Percentiles rank a stretch among this genome's conserved stretches.
Evolutionary conservation across 2,113 vertebrate genomes (phyloP).

Genomic region (Platycercus adscitus): DNA sequence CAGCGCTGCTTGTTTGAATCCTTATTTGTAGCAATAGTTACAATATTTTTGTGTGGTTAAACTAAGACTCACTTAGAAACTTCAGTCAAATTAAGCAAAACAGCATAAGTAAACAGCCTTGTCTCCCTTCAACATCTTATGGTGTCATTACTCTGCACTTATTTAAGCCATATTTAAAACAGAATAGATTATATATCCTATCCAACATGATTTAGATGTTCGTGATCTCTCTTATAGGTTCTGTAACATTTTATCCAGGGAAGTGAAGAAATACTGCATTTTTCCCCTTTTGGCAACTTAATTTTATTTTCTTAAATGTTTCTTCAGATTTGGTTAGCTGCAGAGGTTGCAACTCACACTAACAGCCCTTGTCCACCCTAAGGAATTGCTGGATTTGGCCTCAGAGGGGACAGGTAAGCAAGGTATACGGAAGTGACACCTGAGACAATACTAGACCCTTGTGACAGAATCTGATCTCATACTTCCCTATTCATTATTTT

Average conservation of each 20-base stretch:
- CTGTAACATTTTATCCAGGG: neutral
- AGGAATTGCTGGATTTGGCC: neutral
- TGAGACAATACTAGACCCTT: neutral
- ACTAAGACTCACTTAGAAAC: neutral
- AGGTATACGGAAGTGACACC: neutral
- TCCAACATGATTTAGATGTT: neutral
- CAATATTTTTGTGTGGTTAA: neutral
- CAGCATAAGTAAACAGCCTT: neutral
- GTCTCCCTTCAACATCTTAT: neutral
- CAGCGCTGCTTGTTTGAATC: neutral
- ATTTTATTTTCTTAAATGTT: neutral
- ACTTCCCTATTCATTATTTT: constrained; percentile 20
- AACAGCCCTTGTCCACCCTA: neutral
- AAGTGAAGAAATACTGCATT: neutral
- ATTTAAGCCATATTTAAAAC: neutral
- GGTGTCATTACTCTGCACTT: neutral
- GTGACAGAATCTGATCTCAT: neutral
- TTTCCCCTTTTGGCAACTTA: neutral
- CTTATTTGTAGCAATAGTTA: neutral
- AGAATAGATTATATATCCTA: neutral
- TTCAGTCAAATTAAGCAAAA: neutral
- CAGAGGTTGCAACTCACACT: neutral
- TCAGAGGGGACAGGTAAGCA: neutral
- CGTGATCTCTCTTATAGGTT: neutral
- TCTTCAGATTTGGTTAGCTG: neutral